Conservation (phyloP, 92 coral and sea anemone genomes). For the Epizoanthus rinbou region DNA sequence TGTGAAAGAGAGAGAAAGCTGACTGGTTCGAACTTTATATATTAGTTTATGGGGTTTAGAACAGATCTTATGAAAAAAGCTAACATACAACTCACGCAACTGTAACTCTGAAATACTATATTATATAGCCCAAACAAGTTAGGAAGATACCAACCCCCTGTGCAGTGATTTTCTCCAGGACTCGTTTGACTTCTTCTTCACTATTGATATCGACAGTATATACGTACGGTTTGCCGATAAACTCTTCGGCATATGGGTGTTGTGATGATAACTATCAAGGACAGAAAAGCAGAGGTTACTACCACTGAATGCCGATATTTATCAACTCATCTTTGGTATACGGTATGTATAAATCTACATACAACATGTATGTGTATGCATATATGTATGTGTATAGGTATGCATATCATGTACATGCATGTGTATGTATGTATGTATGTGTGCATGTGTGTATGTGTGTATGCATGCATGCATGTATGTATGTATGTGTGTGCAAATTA, state of each 20-base stretch:
- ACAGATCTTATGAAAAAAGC: too few species aligned
- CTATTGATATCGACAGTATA: constrained; percentile 82
- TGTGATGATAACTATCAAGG: constrained; percentile 82
- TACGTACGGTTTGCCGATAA: constrained; percentile 88
- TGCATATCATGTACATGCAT: too few species aligned
- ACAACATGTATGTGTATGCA: too few species aligned
- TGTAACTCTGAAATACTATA: too few species aligned
- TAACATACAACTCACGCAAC: too few species aligned
- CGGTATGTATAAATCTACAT: background rate
- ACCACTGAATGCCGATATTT: background rate
- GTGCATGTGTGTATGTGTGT: too few species aligned
- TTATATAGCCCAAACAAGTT: too few species aligned
- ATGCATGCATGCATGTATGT: too few species aligned
- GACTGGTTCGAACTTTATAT: background rate
- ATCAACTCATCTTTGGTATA: background rate
- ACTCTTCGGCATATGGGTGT: constrained; percentile 93
- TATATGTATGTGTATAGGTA: too few species aligned
- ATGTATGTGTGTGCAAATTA: too few species aligned
- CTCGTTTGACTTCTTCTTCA: constrained; percentile 58
- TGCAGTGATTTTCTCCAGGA: constrained; percentile 67
- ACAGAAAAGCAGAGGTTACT: background rate
- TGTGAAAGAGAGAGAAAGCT: background rate
- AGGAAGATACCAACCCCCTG: constrained; percentile 11
- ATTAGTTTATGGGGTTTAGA: too few species aligned
- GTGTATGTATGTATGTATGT: too few species aligned